These are phyloP conservation scores for Notothenia coriiceps DNA, from an alignment of 2,113 vertebrate species.

Conservation along the genomic window DNA sequence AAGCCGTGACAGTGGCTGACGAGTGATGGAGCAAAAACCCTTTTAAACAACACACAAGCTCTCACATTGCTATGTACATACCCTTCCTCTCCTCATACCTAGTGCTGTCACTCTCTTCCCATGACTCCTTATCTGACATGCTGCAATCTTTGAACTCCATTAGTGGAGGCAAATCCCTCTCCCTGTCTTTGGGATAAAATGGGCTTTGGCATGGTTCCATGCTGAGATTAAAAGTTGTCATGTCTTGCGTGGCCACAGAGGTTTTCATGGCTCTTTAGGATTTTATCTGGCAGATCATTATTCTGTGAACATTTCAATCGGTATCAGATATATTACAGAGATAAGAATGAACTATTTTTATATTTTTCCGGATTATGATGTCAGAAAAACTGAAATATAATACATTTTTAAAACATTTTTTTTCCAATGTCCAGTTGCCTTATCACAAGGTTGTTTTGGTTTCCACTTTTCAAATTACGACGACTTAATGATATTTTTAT, in stretches of 20 bases:
- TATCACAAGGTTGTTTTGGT: constrained; percentile 3
- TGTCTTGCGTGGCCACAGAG: constrained; percentile 72
- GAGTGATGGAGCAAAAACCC: constrained; percentile 52
- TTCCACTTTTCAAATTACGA: constrained; percentile 22
- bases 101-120: constrained; percentile 74
- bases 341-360: constrained; percentile 49
- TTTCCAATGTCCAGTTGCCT: constrained; percentile 1
- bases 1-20: constrained; percentile 52
- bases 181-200: constrained; percentile 77
- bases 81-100: constrained; percentile 55
- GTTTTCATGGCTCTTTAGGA: constrained; percentile 67
- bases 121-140: constrained; percentile 80
- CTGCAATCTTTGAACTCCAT: constrained; percentile 85
- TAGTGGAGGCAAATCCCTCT: constrained; percentile 80
- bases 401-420: constrained; percentile 9
- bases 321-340: constrained; percentile 61
- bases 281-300: constrained; percentile 79
- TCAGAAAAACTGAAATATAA: constrained; percentile 48
- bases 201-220: constrained; percentile 78
- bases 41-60: constrained; percentile 57
- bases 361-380: constrained; percentile 50
- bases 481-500: constrained; percentile 1
- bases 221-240: constrained; percentile 86
- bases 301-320: constrained; percentile 68
- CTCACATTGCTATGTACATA: constrained; percentile 49